Base-by-base conservation (phyloP, 2,888 invertebrate genomes). In the Phanerotoma sp. region DNA sequence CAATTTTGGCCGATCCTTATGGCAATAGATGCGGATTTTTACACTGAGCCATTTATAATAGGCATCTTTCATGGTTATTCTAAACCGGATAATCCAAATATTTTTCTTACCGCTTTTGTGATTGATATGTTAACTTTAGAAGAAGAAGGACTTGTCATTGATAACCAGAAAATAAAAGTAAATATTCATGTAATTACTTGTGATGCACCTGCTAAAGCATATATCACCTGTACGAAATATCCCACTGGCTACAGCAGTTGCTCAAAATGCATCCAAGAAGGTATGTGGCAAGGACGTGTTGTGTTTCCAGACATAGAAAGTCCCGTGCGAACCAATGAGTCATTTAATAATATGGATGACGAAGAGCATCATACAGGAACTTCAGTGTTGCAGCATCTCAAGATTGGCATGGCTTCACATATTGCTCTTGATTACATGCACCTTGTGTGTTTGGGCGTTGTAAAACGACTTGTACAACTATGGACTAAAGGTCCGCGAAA, bases 391-490 rank as follows among this genome's bases (percentile, higher is more conserved):
- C 10, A 51, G 13, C 13, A 52, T 10, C n/a, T 56, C 7, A 30
- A 38, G 9, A 56, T 52, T 42, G 33, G 33, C 3, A 56, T 52
- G 51, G 28, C 52, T n/a, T 41, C 46, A n/a, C 38, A 38, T 20
- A 7, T 56, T 22, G 32, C 32, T 28, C 18, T 51, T 2, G 56
- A 56, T n/a, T 42, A 38, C 10, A 56, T 52, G 41, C 56, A 56
- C 13, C 7, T 52, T 3, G 41, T 56, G 6, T 56, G 20, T 38
- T 45, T 41, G 21, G 47, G 56, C 6, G 47, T 56, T n/a, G 35
- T 41, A n/a, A 46, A 47, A 37, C 20, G 42, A 9, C 42, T 56
- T 20, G 11, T 41, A 30, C 6, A 42, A 48, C n/a, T 35, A 33
- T 40, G 46, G 50, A 6, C 22, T 11, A 37, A 16, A 52, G 46